phyloP scores from a whole-genome alignment of 2,888 invertebrate species.

The Heteromurus nitidus region DNA sequence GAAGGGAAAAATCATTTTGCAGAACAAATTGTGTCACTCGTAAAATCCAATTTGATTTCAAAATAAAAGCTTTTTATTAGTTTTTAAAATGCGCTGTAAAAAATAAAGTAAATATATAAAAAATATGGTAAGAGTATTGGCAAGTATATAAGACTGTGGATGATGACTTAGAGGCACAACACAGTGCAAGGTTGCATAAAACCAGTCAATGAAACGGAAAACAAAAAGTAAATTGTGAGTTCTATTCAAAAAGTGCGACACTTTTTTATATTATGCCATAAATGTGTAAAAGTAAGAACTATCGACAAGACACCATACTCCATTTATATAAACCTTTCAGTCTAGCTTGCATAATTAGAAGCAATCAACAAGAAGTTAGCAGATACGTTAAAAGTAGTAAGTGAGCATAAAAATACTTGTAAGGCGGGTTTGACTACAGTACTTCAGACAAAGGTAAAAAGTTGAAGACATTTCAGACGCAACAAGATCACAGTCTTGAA shows the following conservation, averaged over 20 bases:
- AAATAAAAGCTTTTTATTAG: not conserved
- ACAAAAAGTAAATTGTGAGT: conserved; percentile 3
- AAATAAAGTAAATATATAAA: conserved; percentile 13
- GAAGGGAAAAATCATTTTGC: not conserved
- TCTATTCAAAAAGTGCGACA: not conserved
- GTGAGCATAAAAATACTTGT: not conserved
- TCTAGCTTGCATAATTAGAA: not conserved
- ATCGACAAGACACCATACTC: not conserved
- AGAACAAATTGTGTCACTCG: not conserved
- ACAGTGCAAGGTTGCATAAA: conserved; percentile 25
- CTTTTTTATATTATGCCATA: not conserved
- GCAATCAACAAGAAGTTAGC: not conserved
- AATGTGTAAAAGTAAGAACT: not conserved
- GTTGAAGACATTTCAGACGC: not conserved
- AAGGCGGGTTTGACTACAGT: not conserved
- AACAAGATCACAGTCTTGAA: not conserved
- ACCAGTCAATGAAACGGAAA: conserved; percentile 5
- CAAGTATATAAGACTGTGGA: conserved; percentile 48
- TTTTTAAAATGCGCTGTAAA: conserved; percentile 19
- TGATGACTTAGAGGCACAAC: conserved; percentile 45
- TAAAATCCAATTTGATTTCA: conserved; percentile 13
- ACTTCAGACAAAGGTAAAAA: not conserved
- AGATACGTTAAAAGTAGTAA: not conserved
- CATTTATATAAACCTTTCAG: not conserved
- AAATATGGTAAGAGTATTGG: conserved; percentile 34